Evolutionary conservation across 1,140 invertebrate species (phyloP), one percentile per base, ranked within the genome.

Genomic region (Drosophila paulistorum): DNA sequence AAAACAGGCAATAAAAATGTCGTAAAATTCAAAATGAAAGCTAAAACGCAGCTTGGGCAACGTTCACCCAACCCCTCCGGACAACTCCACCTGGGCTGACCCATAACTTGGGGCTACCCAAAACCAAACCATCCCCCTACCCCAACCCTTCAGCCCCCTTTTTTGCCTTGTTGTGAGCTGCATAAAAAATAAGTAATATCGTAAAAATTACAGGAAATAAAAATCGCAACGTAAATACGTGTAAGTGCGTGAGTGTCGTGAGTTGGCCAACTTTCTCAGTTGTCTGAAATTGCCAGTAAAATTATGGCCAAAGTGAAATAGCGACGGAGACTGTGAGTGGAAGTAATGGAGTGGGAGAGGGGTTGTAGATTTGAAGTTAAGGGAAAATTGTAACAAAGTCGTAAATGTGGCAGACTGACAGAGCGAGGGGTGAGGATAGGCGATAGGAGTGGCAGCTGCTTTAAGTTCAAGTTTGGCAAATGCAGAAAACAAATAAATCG

Each of bases 141-240:
- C 20, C 45, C 30, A 39, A 61, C 48, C 33, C 30, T 7, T n/a
- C 48, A 39, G 10, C 17, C 63, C 42, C 51, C 64, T 35, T 1
- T 30, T 59, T 57, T 48, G 71, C 39, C 73, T 67, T 64, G 77
- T 68, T 87, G 84, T 89, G 83, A 62, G 84, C 68, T 84, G 84
- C 83, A 87, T 87, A 89, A 87, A 30, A 87, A 87, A 83, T 87
- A 87, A 87, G 84, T 87, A 87, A 87, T 87, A 89, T 87, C 83
- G 83, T 87, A 79, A 89, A 86, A 87, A 87, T 87, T 87, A 89
- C 83, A 87, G 83, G 83, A 87, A 87, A 87, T 87, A 89, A 87
- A 86, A 87, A 89, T 87, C 79, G 83, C 77, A 77, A 89, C 83
- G 83, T 87, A 86, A 89, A 89, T 86, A 87, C 80, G 83, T 89